These are phyloP conservation scores for Cyclargus thomasi DNA, from an alignment of 1,140 invertebrate species.

Conservation along the genomic window DNA sequence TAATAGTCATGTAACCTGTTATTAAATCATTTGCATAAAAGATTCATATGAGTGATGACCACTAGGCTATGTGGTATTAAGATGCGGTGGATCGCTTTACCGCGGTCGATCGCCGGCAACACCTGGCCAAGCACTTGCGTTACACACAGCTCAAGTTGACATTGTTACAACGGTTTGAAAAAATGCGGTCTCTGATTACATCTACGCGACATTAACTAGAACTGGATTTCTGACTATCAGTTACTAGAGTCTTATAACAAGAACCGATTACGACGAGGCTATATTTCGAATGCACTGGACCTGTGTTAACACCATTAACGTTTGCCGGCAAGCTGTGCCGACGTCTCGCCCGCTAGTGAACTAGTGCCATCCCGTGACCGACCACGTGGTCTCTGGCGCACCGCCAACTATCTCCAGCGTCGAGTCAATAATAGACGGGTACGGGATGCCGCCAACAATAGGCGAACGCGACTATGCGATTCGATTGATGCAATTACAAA, in stretches of 20 bases:
- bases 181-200: neutral
- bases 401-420: constrained; percentile 70
- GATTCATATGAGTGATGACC: neutral
- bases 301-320: neutral
- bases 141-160: neutral
- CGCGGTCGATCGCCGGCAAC: neutral
- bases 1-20: neutral
- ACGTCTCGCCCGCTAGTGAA: constrained; percentile 7
- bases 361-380: constrained; percentile 64
- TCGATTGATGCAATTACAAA: constrained; percentile 16
- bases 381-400: constrained; percentile 68
- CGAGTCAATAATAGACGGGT: constrained; percentile 73
- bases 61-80: neutral
- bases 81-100: neutral
- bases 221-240: neutral
- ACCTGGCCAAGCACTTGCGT: neutral
- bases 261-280: too few relatives aligned
- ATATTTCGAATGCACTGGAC: too few relatives aligned
- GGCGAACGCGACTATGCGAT: constrained; percentile 39
- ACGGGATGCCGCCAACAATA: constrained; percentile 73
- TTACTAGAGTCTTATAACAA: neutral
- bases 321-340: constrained; percentile 29
- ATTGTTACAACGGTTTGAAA: neutral
- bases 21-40: neutral
- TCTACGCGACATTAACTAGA: neutral